These are phyloP conservation scores for Apamea crenata DNA, from an alignment of 2,888 invertebrate genomes.

Conservation along the genomic window DNA sequence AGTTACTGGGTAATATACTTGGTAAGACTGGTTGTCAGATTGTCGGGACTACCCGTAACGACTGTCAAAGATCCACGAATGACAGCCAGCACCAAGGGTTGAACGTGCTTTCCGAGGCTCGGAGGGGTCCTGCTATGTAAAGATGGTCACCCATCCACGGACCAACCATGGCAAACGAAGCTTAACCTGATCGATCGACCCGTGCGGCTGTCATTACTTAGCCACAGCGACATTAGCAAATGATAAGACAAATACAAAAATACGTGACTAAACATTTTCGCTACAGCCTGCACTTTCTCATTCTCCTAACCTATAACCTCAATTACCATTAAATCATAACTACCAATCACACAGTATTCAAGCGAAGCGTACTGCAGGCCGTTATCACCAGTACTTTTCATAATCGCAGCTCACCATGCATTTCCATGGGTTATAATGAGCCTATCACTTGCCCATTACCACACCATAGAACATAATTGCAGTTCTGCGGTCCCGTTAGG, in stretches of 20 bases:
- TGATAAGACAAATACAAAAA: background rate
- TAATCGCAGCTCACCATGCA: slow-evolving; percentile 45
- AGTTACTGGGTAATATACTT: too few species aligned
- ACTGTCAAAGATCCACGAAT: too few species aligned
- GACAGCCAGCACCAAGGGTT: too few species aligned
- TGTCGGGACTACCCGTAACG: too few species aligned
- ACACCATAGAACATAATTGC: slow-evolving; percentile 69
- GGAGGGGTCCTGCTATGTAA: background rate
- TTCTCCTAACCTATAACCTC: slow-evolving; percentile 34
- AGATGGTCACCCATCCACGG: background rate
- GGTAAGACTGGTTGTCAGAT: too few species aligned
- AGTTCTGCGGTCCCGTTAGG: slow-evolving; percentile 66
- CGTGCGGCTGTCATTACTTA: background rate
- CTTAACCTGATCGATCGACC: background rate
- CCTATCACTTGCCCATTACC: slow-evolving; percentile 66
- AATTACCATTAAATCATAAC: slow-evolving; percentile 43
- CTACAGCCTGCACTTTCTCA: slow-evolving; percentile 36
- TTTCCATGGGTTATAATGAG: slow-evolving; percentile 60
- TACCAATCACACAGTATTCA: slow-evolving; percentile 57
- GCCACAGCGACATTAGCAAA: background rate
- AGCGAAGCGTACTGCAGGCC: slow-evolving; percentile 34
- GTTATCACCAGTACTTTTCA: slow-evolving; percentile 48
- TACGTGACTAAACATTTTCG: slow-evolving; percentile 9
- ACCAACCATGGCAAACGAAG: background rate
- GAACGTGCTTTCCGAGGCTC: too few species aligned